A percentile compares a stretch with the other conserved stretches of the same genome.
Evolutionary conservation across 2,888 invertebrate genomes (phyloP).

Genomic region (Platypus cylindrus): DNA sequence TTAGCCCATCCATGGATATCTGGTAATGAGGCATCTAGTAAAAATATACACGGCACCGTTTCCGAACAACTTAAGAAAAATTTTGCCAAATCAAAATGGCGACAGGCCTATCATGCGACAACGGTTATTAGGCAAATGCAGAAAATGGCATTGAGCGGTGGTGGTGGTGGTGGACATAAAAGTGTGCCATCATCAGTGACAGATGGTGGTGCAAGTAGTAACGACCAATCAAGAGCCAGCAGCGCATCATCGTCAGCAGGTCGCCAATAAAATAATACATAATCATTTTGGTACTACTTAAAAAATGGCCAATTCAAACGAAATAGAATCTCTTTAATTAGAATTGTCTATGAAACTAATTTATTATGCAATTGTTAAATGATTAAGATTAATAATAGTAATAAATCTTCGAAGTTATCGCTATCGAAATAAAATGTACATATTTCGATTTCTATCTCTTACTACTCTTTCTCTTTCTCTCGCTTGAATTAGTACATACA

Average conservation of each 20-base stretch:
- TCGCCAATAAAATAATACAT: slow-evolving; percentile 6
- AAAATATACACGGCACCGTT: slow-evolving; percentile 97
- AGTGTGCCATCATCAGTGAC: slow-evolving; percentile 25
- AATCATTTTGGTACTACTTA: too few species aligned
- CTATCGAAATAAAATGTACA: too few species aligned
- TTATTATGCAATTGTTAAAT: too few species aligned
- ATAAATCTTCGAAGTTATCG: too few species aligned
- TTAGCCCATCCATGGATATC: slow-evolving; percentile 96
- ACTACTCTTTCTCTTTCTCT: too few species aligned
- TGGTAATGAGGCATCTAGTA: slow-evolving; percentile 94
- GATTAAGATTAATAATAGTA: too few species aligned
- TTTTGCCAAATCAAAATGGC: slow-evolving; percentile 77
- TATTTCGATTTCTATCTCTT: too few species aligned
- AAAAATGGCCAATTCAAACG: too few species aligned
- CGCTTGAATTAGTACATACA: too few species aligned
- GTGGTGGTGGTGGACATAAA: slow-evolving; percentile 32
- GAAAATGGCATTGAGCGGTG: slow-evolving; percentile 80
- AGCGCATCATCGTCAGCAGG: slow-evolving; percentile 14
- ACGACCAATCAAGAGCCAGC: slow-evolving; percentile 13
- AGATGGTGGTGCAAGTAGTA: slow-evolving; percentile 7
- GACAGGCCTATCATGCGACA: slow-evolving; percentile 96
- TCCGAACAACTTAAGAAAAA: slow-evolving; percentile 98
- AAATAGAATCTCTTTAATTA: too few species aligned
- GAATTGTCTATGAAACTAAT: too few species aligned
- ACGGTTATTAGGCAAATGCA: slow-evolving; percentile 97